Evolutionary conservation across 1,140 invertebrate species (phyloP), one percentile per base, ranked within the genome.

Genomic region (Cardiocondyla obscurior): DNA sequence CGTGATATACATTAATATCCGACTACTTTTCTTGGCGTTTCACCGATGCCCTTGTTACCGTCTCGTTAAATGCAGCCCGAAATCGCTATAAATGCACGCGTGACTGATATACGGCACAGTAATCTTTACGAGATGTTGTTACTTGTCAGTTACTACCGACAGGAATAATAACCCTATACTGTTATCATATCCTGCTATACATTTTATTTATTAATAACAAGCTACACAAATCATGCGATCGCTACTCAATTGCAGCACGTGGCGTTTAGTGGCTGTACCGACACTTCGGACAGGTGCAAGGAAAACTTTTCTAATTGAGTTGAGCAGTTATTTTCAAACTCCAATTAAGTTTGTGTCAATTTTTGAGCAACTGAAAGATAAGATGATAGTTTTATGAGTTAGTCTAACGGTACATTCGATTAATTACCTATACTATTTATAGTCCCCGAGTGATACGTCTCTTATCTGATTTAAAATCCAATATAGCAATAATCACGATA

Each of bases 101-200:
- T 83, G 87, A 88, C 83, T 88, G 86, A 88, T 83, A 88, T 88
- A 88, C 60, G 83, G 81, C 79, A 81, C 39, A 67, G 62, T 88
- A 88, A 88, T 88, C 74, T 88, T 88, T 85, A 88, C 64, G 87
- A 88, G 87, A 81, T n/a, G 87, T 65, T 87, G 73, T 88, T 88
- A 85, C 87, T 72, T 88, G 87, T 88, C 87, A 73, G 83, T 88
- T 88, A 83, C 58, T 53, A 79, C 39, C 70, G 74, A 83, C 81
- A 65, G 69, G 64, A 85, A 85, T 88, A 85, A 88, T 82, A 82
- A 85, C 49, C 49, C 30, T 28, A 49, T 30, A 49, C 70, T 62
- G 57, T 77, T 82, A 76, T 51, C 60, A 2, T 33, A 70, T 53
- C 79, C 65, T 49, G 33, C 22, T 67, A 64, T 42, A 69, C 83